These are phyloP conservation scores for Gambusia yucatana DNA, from an alignment of 2,797 vertebrate genomes.

Conservation along the genomic window DNA sequence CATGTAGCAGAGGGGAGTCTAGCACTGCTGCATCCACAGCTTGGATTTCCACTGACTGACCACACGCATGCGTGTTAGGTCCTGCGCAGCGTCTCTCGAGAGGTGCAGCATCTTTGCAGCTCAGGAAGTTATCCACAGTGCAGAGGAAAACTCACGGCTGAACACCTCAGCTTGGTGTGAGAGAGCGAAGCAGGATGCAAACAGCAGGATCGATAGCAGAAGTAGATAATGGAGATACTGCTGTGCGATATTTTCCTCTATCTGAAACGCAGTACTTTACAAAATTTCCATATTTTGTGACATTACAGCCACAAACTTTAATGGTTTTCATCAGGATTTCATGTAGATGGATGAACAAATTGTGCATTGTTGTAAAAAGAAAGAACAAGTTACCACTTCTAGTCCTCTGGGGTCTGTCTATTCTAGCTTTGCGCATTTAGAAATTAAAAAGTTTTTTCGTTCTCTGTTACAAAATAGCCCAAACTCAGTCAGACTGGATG, in stretches of 20 bases:
- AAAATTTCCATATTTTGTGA: not conserved
- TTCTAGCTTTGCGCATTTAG: not conserved
- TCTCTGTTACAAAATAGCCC: not conserved
- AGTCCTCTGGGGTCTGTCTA: not conserved
- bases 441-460: not conserved
- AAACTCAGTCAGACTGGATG: not conserved
- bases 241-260: not conserved
- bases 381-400: not conserved
- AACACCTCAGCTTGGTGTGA: slow-evolving; percentile 30
- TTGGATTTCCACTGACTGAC: slow-evolving; percentile 7
- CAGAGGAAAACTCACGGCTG: slow-evolving; percentile 28
- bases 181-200: slow-evolving; percentile 19
- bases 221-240: not conserved
- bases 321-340: not conserved
- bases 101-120: slow-evolving; percentile 34
- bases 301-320: not conserved
- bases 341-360: not conserved
- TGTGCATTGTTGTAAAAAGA: not conserved
- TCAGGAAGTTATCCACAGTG: slow-evolving; percentile 30
- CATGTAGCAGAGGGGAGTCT: slow-evolving; percentile 48
- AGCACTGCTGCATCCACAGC: slow-evolving; percentile 21
- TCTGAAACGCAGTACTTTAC: not conserved
- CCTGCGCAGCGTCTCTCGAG: slow-evolving; percentile 8
- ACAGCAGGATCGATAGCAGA: slow-evolving; percentile 17
- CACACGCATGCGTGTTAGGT: slow-evolving; percentile 8